Conservation (phyloP, 2,113 vertebrate genomes). For the Synchiropus splendidus region DNA sequence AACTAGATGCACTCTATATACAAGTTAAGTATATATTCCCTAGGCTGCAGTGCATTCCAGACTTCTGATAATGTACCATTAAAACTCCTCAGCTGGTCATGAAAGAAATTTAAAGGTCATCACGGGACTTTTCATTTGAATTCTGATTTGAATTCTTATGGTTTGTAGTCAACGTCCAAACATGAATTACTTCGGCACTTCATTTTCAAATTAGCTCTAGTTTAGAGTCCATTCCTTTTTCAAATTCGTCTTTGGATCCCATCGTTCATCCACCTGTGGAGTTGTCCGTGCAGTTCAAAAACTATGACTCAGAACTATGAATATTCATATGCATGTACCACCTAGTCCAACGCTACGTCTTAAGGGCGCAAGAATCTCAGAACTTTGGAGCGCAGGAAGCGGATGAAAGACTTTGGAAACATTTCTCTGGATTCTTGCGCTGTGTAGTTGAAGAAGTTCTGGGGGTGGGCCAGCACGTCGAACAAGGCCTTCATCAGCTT, state of each 20-base stretch:
- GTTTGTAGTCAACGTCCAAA: no score
- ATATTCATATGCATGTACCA: no score
- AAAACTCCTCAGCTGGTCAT: no score
- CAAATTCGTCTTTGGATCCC: slow-evolving; percentile 12
- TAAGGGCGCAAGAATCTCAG: slow-evolving; percentile 93
- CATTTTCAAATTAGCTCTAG: slow-evolving; percentile 3
- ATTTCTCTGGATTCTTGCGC: slow-evolving; percentile 97
- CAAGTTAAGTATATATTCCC: slow-evolving; percentile 36
- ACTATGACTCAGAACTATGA: no score
- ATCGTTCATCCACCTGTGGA: slow-evolving; percentile 7
- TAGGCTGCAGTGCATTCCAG: slow-evolving; percentile 12
- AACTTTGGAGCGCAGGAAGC: slow-evolving; percentile 92
- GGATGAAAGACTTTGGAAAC: slow-evolving; percentile 97
- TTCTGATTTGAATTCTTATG: no score
- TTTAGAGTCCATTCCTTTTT: slow-evolving; percentile 6
- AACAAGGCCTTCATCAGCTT: slow-evolving; percentile 96
- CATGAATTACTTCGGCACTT: no score
- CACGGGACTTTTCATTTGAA: no score
- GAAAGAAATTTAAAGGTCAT: no score
- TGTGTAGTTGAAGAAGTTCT: slow-evolving; percentile 99
- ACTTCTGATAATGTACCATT: neutral
- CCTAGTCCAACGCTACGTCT: slow-evolving; percentile 25
- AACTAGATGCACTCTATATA: slow-evolving; percentile 51
- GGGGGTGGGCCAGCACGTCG: slow-evolving; percentile 93
- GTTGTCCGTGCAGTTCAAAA: no score